Base-by-base conservation (phyloP, 2,888 invertebrate genomes). In the Macrophya alboannulata region DNA sequence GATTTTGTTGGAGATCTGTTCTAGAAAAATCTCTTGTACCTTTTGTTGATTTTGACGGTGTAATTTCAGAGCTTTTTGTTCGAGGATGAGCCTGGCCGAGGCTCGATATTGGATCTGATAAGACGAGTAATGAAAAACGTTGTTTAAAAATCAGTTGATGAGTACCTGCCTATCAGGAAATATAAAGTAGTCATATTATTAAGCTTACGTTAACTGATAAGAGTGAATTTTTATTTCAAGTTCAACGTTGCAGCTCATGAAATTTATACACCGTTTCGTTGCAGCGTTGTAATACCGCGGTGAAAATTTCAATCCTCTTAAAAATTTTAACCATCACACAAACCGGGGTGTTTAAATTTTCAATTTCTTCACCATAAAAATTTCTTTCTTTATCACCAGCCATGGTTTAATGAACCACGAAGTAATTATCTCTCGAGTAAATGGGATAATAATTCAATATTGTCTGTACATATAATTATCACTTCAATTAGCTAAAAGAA, bases 401-500 rank as follows among this genome's bases (percentile, higher is more conserved):
- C 45, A 6, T 86, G 88, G 89, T 87, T 90, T 90, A 90, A 89
- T 88, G 90, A 90, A 90, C 90, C 91, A 88, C 89, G 86, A 86
- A 86, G 86, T 90, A 87, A 91, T 91, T 87, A 90, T 89, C 86
- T 48, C 12, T 10, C n/a, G 84, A 59, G 86, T 86, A 90, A 90
- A 90, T 88, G 88, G 89, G 86, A 68, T 86, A 88, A 89, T 92
- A 91, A 92, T 91, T 91, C 89, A 89, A 91, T 90, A 90, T 88
- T 86, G 86, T 40, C 86, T 85, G 86, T 81, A 86, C 82, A 86
- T 88, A 84, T 88, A 84, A 86, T 89, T 90, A 90, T 91, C 90
- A 89, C 90, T 92, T 92, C 92, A 90, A 93, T 93, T 92, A 92
- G 90, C 90, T 90, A 89, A 93, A 86, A 89, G 91, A 87, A 86